Conservation (phyloP, 2,888 invertebrate genomes). For the Macrosiphum euphorbiae region DNA sequence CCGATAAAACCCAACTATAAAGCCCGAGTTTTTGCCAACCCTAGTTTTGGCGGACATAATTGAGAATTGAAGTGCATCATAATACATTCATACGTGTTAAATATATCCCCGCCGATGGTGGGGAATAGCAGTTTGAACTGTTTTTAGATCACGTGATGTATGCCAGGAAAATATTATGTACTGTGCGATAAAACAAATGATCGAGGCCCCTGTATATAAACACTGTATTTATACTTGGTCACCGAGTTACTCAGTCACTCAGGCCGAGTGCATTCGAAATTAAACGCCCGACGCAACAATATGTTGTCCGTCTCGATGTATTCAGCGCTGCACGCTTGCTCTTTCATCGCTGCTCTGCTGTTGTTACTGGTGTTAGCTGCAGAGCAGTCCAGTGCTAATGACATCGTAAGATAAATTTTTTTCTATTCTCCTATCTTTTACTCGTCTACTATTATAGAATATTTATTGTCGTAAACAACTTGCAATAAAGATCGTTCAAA, state of each 20-base stretch:
- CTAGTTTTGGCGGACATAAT: background rate
- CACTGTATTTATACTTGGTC: background rate
- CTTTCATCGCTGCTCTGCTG: background rate
- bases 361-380: background rate
- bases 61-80: background rate
- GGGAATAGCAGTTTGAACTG: background rate
- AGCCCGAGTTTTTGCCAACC: too few species aligned
- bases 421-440: background rate
- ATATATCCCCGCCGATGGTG: background rate
- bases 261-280: constrained; percentile 33
- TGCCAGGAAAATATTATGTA: background rate
- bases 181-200: background rate
- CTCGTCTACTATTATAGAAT: background rate
- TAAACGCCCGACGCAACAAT: background rate
- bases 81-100: too few species aligned
- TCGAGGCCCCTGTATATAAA: background rate
- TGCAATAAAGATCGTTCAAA: background rate
- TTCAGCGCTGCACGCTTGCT: background rate
- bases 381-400: background rate
- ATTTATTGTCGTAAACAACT: background rate
- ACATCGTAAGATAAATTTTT: background rate
- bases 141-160: background rate
- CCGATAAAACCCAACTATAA: too few species aligned
- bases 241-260: too few species aligned
- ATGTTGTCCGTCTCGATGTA: background rate